A percentile compares a stretch with the other conserved stretches of the same genome.
phyloP scores from a whole-genome alignment of 2,888 invertebrate genomes.

The Hyposoter dolosus region DNA sequence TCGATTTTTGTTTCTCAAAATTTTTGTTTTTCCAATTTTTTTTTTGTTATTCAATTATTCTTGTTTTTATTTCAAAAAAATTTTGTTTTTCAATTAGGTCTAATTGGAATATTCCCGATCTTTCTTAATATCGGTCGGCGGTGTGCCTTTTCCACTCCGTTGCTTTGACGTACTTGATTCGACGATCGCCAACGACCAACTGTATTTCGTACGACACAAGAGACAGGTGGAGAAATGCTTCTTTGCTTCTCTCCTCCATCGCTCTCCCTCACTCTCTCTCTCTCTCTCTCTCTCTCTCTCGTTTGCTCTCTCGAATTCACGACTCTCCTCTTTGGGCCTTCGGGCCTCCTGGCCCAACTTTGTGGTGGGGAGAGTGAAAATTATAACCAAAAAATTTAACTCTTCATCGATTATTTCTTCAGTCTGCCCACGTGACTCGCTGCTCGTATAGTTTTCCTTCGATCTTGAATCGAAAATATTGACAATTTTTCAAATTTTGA shows the following conservation, averaged over 20 bases:
- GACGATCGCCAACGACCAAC: slow-evolving; percentile 75
- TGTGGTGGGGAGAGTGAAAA: slow-evolving; percentile 31
- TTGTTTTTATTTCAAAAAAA: too few species aligned
- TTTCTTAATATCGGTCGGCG: slow-evolving; percentile 8
- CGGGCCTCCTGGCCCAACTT: background rate
- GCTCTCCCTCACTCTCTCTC: slow-evolving; percentile 1
- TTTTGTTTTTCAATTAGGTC: background rate
- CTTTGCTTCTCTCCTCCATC: slow-evolving; percentile 23
- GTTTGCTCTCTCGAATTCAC: background rate
- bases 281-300: slow-evolving; percentile 9
- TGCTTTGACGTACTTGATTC: slow-evolving; percentile 48
- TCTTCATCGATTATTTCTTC: background rate
- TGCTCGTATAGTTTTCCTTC: background rate
- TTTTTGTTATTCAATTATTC: background rate
- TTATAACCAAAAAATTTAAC: background rate
- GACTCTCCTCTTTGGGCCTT: slow-evolving; percentile 5
- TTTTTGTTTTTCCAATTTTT: background rate
- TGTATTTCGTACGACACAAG: slow-evolving; percentile 72
- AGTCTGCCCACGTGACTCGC: background rate
- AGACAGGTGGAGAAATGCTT: slow-evolving; percentile 78
- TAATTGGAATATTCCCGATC: background rate
- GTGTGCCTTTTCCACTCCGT: slow-evolving; percentile 12
- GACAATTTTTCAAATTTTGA: too few species aligned
- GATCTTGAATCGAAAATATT: too few species aligned
- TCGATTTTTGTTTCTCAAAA: background rate